phyloP scores from a whole-genome alignment of 2,888 invertebrate genomes.

The Spilosoma lubricipeda region DNA sequence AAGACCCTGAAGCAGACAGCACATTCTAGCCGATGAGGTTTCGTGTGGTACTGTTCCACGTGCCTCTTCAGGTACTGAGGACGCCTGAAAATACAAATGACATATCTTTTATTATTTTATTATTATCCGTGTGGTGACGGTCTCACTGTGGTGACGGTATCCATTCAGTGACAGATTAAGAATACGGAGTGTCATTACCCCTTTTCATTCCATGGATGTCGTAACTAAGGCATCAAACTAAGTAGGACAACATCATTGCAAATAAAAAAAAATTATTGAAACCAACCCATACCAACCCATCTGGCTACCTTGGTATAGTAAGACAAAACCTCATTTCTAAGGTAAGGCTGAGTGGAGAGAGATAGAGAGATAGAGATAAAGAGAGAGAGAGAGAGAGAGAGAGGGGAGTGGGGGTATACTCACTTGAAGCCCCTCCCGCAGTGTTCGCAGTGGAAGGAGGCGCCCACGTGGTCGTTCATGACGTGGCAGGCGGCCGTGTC shows the following conservation, averaged over 20 bases:
- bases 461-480: constrained; percentile 54
- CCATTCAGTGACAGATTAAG: too few relatives aligned
- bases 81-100: constrained; percentile 48
- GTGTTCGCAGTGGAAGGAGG: constrained; percentile 53
- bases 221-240: not conserved
- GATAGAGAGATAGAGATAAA: too few relatives aligned
- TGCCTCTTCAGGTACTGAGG: constrained; percentile 65
- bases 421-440: constrained; percentile 62
- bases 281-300: too few relatives aligned
- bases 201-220: too few relatives aligned
- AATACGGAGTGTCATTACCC: not conserved
- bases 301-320: too few relatives aligned
- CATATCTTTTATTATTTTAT: not conserved
- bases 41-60: constrained; percentile 62
- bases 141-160: too few relatives aligned
- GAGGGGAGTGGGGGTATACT: too few relatives aligned
- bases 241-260: not conserved
- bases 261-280: not conserved
- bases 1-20: constrained; percentile 58
- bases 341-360: too few relatives aligned
- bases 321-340: too few relatives aligned
- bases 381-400: too few relatives aligned
- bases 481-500: constrained; percentile 65
- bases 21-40: constrained; percentile 54
- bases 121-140: not conserved